phyloP scores from a whole-genome alignment of 2,113 vertebrate genomes.

The Piaya cayana region DNA sequence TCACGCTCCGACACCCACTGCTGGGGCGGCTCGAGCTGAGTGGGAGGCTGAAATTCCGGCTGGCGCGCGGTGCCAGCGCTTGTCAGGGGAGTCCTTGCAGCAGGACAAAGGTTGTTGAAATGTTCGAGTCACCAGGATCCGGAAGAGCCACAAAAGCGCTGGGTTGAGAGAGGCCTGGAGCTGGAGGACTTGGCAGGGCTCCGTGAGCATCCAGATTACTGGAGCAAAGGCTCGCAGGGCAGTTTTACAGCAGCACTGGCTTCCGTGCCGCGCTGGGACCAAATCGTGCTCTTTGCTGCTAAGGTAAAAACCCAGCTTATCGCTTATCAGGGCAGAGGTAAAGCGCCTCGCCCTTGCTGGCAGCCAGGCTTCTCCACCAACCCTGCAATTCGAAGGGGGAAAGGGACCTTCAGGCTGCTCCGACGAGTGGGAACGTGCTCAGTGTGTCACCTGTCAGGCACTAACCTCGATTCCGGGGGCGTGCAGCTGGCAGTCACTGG shows the following conservation, averaged over 20 bases:
- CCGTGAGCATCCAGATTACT: background rate
- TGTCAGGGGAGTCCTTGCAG: background rate
- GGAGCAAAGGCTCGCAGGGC: background rate
- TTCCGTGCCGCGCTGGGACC: background rate
- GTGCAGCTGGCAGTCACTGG: background rate
- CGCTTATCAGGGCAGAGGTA: background rate
- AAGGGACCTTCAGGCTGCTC: background rate
- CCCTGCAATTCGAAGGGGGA: background rate
- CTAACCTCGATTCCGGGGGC: background rate
- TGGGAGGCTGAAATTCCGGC: background rate
- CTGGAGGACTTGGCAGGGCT: background rate
- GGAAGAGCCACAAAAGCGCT: background rate
- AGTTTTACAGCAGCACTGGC: background rate
- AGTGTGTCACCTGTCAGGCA: background rate
- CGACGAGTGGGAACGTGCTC: rapidly evolving
- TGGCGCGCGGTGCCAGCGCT: rapidly evolving
- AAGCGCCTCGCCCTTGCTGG: background rate
- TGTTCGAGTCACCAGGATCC: rapidly evolving
- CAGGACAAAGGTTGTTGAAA: background rate
- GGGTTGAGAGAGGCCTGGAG: background rate
- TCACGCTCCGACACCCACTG: background rate
- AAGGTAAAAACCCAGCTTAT: background rate
- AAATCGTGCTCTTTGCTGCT: background rate
- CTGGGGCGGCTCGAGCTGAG: background rate
- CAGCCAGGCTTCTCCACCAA: background rate